phyloP scores from a whole-genome alignment of 2,113 vertebrate species.

The Muntiacus muntjak region DNA sequence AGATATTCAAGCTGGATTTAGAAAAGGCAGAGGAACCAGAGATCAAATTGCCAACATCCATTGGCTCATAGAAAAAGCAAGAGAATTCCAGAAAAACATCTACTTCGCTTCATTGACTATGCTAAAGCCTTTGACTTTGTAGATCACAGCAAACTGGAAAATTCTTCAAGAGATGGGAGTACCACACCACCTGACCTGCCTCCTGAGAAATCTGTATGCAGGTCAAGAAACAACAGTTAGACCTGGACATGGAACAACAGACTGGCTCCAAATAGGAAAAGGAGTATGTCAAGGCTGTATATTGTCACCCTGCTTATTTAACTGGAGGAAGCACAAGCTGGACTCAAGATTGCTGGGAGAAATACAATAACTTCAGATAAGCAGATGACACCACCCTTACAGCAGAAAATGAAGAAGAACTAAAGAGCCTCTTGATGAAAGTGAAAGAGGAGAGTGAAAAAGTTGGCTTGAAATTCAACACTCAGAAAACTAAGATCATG shows the following conservation, averaged over 20 bases:
- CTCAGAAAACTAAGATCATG: background rate
- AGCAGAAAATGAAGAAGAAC: background rate
- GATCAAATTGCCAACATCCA: background rate
- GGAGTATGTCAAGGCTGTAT: background rate
- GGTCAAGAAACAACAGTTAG: background rate
- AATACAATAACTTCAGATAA: background rate
- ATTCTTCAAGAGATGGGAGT: background rate
- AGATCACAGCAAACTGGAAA: background rate
- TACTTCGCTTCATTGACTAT: background rate
- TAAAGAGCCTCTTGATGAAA: background rate
- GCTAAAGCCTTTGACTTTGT: background rate
- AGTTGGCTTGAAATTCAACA: background rate
- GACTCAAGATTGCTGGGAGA: background rate
- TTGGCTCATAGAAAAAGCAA: background rate
- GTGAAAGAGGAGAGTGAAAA: background rate
- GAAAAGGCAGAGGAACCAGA: background rate
- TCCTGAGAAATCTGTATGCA: background rate
- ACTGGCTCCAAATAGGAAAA: background rate
- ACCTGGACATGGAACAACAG: background rate
- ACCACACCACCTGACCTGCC: background rate
- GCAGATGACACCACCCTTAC: background rate
- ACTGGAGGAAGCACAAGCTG: background rate
- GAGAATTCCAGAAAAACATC: background rate
- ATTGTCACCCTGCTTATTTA: background rate
- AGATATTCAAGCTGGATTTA: background rate